Base-by-base conservation (phyloP, 2,797 vertebrate species). In the Helostoma temminkii region DNA sequence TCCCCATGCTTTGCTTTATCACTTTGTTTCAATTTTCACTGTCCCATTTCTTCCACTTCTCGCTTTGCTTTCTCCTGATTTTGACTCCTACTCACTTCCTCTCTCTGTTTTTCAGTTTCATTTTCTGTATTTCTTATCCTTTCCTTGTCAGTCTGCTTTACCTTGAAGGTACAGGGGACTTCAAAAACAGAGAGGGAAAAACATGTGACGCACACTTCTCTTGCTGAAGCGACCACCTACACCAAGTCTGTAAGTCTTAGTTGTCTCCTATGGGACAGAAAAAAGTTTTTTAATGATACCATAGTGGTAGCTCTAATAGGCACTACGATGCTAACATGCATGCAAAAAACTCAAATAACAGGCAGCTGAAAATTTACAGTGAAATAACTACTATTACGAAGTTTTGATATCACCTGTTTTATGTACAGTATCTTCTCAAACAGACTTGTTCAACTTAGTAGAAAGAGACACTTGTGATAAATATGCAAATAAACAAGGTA, bases 401-500 rank as follows among this genome's bases (percentile, higher is more conserved):
- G 64, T 59, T 77, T 82, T 69, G 60, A 66, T 66, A 73, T 83
- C 73, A 86, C 84, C 71, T 85, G 63, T 79, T 86, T n/a, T n/a
- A n/a, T n/a, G n/a, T n/a, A n/a, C 76, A 77, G 57, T 76, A 93
- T 90, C 42, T 34, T 9, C 62, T 74, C 79, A 84, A 90, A 89
- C 25, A 79, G 85, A 91, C 86, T 84, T 80, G 45, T 66, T 81
- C 79, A 87, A 78, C 62, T 88, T 43, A 42, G 64, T 52, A 74
- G 71, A 26, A 65, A 71, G 55, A 49, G 64, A 79, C 65, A 69
- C 62, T 56, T 74, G 41, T 71, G 45, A 91, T 87, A 86, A 92
- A 92, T 91, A 89, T 86, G 78, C 78, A 89, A 88, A 85, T 63
- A 85, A 86, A 89, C 62, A 88, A 89, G 86, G 79, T 89, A 72